Evolutionary conservation across 1,140 invertebrate species (phyloP).

Genomic region (Zophobas atratus): DNA sequence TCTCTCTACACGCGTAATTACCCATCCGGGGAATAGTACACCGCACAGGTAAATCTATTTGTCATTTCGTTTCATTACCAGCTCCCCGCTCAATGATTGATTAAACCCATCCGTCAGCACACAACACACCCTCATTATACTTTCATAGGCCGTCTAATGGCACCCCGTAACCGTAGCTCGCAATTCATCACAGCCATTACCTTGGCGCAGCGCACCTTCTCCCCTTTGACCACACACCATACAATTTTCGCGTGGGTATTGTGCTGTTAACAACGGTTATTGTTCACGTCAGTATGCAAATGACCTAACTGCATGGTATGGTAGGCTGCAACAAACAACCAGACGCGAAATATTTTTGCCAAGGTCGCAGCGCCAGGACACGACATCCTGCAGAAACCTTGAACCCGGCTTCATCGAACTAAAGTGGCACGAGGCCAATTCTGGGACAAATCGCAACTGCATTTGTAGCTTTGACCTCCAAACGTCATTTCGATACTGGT

Average conservation of each 20-base stretch:
- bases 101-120: no score
- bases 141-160: no score
- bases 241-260: conserved; percentile 22
- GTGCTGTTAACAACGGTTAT: conserved; percentile 10
- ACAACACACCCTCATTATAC: no score
- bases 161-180: no score
- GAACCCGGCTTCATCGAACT: conserved; percentile 50
- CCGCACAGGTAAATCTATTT: no score
- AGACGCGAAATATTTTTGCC: conserved; percentile 37
- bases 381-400: conserved; percentile 49
- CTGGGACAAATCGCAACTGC: conserved; percentile 39
- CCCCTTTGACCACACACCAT: background rate
- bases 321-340: conserved; percentile 38
- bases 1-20: no score
- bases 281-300: conserved; percentile 36
- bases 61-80: no score
- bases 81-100: no score
- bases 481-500: conserved; percentile 28
- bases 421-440: conserved; percentile 54
- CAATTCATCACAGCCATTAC: background rate
- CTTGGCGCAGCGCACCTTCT: background rate
- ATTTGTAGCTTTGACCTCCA: conserved; percentile 44
- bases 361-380: conserved; percentile 27
- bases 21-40: no score
- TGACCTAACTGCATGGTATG: conserved; percentile 30